These are phyloP conservation scores for Drosophila grimshawi DNA, from an alignment of 1,140 invertebrate species.

Conservation along the genomic window DNA sequence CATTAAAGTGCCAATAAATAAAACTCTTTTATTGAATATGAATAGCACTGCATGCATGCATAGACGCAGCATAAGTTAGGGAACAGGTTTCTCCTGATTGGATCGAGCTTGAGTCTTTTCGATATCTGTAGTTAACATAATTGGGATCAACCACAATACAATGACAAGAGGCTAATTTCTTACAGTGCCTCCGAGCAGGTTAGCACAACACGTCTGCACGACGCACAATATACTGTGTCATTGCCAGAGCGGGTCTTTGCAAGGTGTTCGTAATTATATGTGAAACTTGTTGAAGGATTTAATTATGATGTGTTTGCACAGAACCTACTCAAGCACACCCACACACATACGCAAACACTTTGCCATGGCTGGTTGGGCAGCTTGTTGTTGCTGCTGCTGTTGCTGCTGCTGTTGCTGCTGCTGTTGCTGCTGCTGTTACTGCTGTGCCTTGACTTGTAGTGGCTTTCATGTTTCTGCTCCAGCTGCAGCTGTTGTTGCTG, in stretches of 20 bases:
- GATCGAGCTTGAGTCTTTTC: too few species aligned
- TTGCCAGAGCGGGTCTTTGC: conserved; percentile 13
- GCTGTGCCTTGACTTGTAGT: conserved; percentile 39
- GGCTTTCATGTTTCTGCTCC: conserved; percentile 40
- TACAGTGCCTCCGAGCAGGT: neutral
- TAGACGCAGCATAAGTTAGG: too few species aligned
- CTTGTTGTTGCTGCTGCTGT: conserved; percentile 19
- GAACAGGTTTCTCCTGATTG: too few species aligned
- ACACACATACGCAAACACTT: conserved; percentile 54
- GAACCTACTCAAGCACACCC: conserved; percentile 27
- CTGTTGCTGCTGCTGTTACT: conserved; percentile 32
- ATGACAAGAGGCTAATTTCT: conserved; percentile 14
- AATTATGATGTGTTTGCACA: conserved; percentile 77
- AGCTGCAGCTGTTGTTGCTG: conserved; percentile 57
- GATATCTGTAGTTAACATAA: conserved; percentile 33
- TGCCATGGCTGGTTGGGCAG: conserved; percentile 47
- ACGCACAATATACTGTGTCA: conserved; percentile 7
- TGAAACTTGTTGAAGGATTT: conserved; percentile 81
- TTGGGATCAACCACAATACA: conserved; percentile 22
- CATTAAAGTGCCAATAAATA: too few species aligned
- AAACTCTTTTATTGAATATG: too few species aligned
- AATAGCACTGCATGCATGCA: too few species aligned
- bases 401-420: too few species aligned
- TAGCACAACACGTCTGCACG: conserved; percentile 13
- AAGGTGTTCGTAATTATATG: conserved; percentile 80